These are phyloP conservation scores for Euwallacea fornicatus DNA, from an alignment of 1,140 invertebrate genomes.

Conservation along the genomic window DNA sequence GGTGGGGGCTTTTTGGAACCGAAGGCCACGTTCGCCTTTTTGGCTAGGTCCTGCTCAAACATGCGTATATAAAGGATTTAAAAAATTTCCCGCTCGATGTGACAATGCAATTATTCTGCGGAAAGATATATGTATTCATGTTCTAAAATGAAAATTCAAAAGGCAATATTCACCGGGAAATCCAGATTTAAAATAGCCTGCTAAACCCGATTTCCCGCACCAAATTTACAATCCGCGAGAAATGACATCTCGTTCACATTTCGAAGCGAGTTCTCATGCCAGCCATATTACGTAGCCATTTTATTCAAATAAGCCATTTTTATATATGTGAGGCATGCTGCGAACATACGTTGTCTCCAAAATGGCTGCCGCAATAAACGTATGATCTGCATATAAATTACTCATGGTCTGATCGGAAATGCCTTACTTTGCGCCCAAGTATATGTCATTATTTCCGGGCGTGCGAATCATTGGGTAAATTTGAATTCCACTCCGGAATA, in stretches of 20 bases:
- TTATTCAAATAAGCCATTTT: slow-evolving; percentile 44
- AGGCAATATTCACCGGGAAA: background rate
- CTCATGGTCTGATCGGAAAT: slow-evolving; percentile 20
- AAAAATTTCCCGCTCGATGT: too few species aligned
- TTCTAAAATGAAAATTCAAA: too few species aligned
- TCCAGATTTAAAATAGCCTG: slow-evolving; percentile 3
- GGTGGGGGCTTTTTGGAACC: too few species aligned
- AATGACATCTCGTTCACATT: slow-evolving; percentile 13
- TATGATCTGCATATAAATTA: slow-evolving; percentile 41
- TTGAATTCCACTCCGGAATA: background rate
- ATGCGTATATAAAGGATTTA: too few species aligned
- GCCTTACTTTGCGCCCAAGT: slow-evolving; percentile 16
- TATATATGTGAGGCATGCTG: slow-evolving; percentile 35
- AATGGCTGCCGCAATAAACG: slow-evolving; percentile 38
- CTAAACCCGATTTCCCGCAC: slow-evolving; percentile 3
- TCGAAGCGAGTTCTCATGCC: slow-evolving; percentile 15
- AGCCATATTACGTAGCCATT: slow-evolving; percentile 23
- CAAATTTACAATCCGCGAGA: slow-evolving; percentile 14
- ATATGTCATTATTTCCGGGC: slow-evolving; percentile 9
- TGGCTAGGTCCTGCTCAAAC: too few species aligned
- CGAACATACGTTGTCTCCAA: slow-evolving; percentile 40
- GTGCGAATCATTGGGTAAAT: slow-evolving; percentile 9
- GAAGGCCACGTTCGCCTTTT: too few species aligned
- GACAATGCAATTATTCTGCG: too few species aligned
- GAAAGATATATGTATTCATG: too few species aligned